Conservation (phyloP, 2,113 vertebrate genomes). For the human (Homo sapiens) region GRCh38 chrY:56951001-56951500, state of each 20-base stretch:
- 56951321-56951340: background rate
- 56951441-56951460: background rate
- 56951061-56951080: constrained; percentile 22
- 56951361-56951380: background rate
- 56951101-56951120: constrained; percentile 27
- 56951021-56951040: background rate
- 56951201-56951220: background rate
- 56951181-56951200: background rate
- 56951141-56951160: constrained; percentile 10
- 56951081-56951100: background rate
- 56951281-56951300: background rate
- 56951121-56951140: background rate
- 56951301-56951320: background rate
- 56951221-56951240: background rate
- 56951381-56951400: background rate
- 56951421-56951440: background rate
- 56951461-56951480: background rate
- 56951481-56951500: background rate
- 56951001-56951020: constrained; percentile 28
- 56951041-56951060: constrained; percentile 24
- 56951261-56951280: background rate
- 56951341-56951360: background rate
- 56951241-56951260: background rate
- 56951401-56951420: background rate
- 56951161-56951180: background rate